Evolutionary conservation across 2,797 vertebrate species (phyloP), one percentile per base, ranked within the genome.

Genomic region (Nyctibius grandis): DNA sequence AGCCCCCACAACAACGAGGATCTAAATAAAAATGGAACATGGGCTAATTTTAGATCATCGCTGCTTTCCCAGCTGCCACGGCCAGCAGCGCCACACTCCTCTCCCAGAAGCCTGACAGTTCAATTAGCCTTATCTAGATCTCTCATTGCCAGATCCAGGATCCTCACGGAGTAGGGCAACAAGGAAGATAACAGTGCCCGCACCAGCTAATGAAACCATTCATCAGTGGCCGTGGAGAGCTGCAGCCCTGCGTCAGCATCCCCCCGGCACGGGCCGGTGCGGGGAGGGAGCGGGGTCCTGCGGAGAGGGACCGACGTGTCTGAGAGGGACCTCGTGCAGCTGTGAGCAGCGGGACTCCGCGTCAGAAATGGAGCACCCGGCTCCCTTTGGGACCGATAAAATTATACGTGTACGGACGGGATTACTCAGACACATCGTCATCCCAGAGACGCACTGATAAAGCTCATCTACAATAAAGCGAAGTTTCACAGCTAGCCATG

Each of bases 121-220:
- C 94, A 63, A 90, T 93, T 82, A 82, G 86, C 89, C 87, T 93
- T 79, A 67, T 91, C 33, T 11, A n/a, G n/a, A n/a, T n/a, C 85
- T 12, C 2, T 6, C 85, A 20, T 23, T 22, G 64, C 75, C 69
- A 64, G 91, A 60, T 61, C 75, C 50, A 51, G 14, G 69, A 83
- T 78, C 70, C 78, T 60, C 17, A 2, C 25, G 3, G 81, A 21
- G 28, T 13, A 48, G 33, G 87, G 79, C 77, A 84, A 25, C 82
- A 40, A 45, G 60, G 78, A 19, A 5, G 64, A 34, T 4, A 72
- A 88, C 84, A 42, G 60, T 56, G 91, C 77, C 91, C 91, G 85
- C 48, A 38, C 64, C 68, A 50, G 84, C 69, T 15, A 76, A 56
- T 34, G 81, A 83, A 72, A 59, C 48, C 88, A 87, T 38, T 84